These are phyloP conservation scores for Formica exsecta DNA, from an alignment of 1,140 invertebrate species.

Conservation along the genomic window DNA sequence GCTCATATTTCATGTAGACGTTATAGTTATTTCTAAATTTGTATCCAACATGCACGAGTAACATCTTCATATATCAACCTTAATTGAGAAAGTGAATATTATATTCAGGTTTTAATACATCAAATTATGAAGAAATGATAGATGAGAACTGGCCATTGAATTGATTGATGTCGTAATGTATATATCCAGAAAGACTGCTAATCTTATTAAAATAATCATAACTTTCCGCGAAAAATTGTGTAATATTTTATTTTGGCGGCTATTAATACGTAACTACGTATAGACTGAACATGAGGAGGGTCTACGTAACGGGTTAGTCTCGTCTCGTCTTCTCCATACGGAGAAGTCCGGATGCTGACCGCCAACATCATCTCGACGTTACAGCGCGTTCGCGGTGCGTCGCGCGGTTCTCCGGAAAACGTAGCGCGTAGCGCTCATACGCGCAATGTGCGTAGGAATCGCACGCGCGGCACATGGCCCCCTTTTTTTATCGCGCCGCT, in stretches of 20 bases:
- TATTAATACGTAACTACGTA: constrained; percentile 3
- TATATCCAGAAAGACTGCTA: not conserved
- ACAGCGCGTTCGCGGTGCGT: constrained; percentile 31
- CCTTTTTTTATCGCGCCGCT: constrained; percentile 67
- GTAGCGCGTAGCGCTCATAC: not conserved
- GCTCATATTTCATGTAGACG: no score
- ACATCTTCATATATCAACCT: not conserved
- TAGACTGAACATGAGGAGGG: not conserved
- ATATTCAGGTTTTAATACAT: no score
- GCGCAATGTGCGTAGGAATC: constrained; percentile 68
- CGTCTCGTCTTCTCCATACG: not conserved
- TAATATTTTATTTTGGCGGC: not conserved
- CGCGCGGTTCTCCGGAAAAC: constrained; percentile 36
- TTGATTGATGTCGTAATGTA: no score
- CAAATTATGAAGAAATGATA: no score
- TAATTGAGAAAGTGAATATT: not conserved
- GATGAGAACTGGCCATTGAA: not conserved
- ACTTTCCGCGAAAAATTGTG: not conserved
- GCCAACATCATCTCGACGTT: not conserved
- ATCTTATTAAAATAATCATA: not conserved
- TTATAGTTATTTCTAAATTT: not conserved
- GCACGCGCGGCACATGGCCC: constrained; percentile 32
- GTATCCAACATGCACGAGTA: not conserved
- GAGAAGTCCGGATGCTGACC: constrained; percentile 3
- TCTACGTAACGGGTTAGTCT: constrained; percentile 18